phyloP scores from a whole-genome alignment of 2,888 invertebrate species.

The Dysmachus trigonus region DNA sequence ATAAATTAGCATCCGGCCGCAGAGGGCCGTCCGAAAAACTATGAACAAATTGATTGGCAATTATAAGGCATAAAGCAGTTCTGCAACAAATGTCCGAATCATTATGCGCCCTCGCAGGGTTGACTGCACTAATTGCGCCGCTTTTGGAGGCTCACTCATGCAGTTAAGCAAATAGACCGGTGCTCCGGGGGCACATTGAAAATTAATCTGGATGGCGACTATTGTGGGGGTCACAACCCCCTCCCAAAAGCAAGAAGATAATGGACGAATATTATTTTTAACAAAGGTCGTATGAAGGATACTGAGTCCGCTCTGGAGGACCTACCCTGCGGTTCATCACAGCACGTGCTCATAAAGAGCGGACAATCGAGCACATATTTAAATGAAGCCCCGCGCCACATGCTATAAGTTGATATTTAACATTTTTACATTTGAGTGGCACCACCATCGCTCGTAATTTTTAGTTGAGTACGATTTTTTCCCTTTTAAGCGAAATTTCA shows the following conservation, averaged over 20 bases:
- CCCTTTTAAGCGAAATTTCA: conserved; percentile 21
- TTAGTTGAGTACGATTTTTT: conserved; percentile 25
- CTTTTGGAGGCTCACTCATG: not conserved
- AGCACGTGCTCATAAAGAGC: not conserved
- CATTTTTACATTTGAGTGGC: not conserved
- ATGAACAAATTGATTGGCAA: conserved; percentile 32
- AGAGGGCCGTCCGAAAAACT: not conserved
- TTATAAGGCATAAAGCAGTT: conserved; percentile 29
- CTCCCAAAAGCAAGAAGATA: not conserved
- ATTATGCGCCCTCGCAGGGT: not conserved
- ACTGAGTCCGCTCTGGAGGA: not conserved
- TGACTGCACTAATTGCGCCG: not conserved
- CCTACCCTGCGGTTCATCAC: not conserved
- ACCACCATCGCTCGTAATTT: not conserved
- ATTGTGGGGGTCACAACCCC: not conserved
- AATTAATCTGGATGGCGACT: not conserved
- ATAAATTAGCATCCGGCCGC: not conserved
- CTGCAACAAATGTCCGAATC: not conserved
- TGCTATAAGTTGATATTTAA: conserved; percentile 26
- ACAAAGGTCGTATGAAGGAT: not conserved
- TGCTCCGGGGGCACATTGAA: not conserved
- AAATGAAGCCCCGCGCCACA: not conserved
- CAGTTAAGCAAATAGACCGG: conserved; percentile 3
- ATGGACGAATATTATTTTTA: conserved; percentile 20
- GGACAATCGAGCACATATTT: not conserved